A percentile compares a stretch with the other conserved stretches of the same genome.
Evolutionary conservation across 2,888 invertebrate genomes (phyloP).

Genomic region (Himalopsyche anomala): DNA sequence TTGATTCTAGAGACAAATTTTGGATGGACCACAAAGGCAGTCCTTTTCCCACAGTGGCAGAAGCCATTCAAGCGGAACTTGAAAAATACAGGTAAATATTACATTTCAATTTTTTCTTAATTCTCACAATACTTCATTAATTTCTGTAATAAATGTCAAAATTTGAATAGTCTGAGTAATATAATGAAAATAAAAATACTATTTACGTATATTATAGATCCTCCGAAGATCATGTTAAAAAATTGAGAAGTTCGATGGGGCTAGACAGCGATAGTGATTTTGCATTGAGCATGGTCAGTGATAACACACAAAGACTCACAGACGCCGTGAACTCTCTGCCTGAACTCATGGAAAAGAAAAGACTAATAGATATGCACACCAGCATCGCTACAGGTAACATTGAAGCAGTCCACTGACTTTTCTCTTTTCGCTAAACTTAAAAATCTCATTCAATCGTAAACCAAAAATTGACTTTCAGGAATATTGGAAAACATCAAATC

Average conservation of each 20-base stretch:
- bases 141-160: no score
- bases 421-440: constrained; percentile 41
- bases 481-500: constrained; percentile 91
- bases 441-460: no score
- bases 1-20: constrained; percentile 92
- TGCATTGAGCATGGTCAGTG: constrained; percentile 90
- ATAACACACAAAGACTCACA: constrained; percentile 94
- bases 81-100: constrained; percentile 87
- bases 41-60: constrained; percentile 96
- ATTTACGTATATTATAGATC: constrained; percentile 69
- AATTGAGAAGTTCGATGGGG: constrained; percentile 95
- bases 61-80: constrained; percentile 98
- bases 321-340: constrained; percentile 97
- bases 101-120: neutral
- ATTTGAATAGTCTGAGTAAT: no score
- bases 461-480: constrained; percentile 71
- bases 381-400: constrained; percentile 92
- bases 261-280: constrained; percentile 92
- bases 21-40: constrained; percentile 97
- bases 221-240: constrained; percentile 98
- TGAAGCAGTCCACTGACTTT: constrained; percentile 56
- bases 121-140: no score
- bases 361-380: constrained; percentile 98
- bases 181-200: no score
- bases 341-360: constrained; percentile 96